These are phyloP conservation scores for Lerista edwardsae DNA, from an alignment of 2,797 vertebrate species.

Conservation along the genomic window DNA sequence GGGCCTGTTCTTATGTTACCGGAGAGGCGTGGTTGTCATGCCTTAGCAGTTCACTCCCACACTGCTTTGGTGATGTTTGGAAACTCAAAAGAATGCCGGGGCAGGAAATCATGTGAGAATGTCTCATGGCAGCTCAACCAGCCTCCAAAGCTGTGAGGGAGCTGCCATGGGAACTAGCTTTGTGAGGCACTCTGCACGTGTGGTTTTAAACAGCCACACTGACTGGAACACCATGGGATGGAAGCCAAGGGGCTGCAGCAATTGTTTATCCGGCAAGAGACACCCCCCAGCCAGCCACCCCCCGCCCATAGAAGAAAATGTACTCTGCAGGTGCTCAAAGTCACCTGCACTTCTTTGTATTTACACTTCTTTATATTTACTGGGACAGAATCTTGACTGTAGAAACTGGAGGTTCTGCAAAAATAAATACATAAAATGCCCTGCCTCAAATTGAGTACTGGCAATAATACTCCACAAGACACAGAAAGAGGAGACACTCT, in stretches of 20 bases:
- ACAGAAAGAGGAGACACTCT: not conserved
- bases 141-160: not conserved
- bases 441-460: not conserved
- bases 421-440: too few species aligned
- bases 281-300: too few species aligned
- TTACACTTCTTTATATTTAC: not conserved
- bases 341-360: too few species aligned
- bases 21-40: not conserved
- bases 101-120: not conserved
- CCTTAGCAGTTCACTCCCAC: not conserved
- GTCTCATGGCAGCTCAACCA: not conserved
- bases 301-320: not conserved
- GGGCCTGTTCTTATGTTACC: not conserved
- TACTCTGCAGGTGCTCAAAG: not conserved
- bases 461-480: not conserved
- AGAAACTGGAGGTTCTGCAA: not conserved
- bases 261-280: not conserved
- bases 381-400: not conserved
- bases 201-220: not conserved
- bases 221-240: not conserved
- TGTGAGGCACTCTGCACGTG: not conserved
- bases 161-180: not conserved
- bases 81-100: not conserved
- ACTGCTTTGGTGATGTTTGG: not conserved
- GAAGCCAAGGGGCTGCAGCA: too few species aligned